Base-by-base conservation (phyloP, 2,797 vertebrate species). In the Holocentrus rufus region DNA sequence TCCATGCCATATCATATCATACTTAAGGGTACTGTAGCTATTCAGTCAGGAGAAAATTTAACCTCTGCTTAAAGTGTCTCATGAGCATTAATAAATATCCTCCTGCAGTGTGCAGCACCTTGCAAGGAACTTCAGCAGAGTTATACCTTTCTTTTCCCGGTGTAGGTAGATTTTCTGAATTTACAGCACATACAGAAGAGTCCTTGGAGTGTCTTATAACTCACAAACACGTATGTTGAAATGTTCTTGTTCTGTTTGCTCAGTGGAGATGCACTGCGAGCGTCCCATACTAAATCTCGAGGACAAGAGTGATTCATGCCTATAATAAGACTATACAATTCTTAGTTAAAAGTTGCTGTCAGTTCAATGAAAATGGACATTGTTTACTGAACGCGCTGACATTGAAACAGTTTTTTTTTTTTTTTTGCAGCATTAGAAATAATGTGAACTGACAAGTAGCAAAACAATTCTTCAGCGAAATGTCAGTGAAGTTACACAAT, bases 401-500 rank as follows among this genome's bases (percentile, higher is more conserved):
- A 86, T 73, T 80, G 82, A 86, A 87, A 79, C 75, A 69, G 65
- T 87, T 79, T 76, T 76, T 27, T 27, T 27, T 27, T 27, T 27
- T n/a, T n/a, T n/a, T n/a, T 60, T 80, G 70, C 78, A 76, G 77
- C 74, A 69, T 87, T 88, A 72, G 68, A 82, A 81, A 83, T 83
- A 89, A 88, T 87, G 76, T 76, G 73, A 50, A 34, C 76, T 70
- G 79, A 86, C 83, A 87, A 81, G 65, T 52, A 82, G 81, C 74
- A 79, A 69, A 89, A 86, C 81, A 79, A 20, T 85, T 82, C 36
- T 67, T 63, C 69, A 52, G 85, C 59, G 85, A 86, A 81, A 81
- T 86, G 87, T 88, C 85, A 89, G 70, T 90, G 72, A 85, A 89
- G 76, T 79, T 73, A 63, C 54, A 72, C 55, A 74, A 65, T 55